Conservation (phyloP, 2,888 invertebrate genomes). For the Erebia aethiops region DNA sequence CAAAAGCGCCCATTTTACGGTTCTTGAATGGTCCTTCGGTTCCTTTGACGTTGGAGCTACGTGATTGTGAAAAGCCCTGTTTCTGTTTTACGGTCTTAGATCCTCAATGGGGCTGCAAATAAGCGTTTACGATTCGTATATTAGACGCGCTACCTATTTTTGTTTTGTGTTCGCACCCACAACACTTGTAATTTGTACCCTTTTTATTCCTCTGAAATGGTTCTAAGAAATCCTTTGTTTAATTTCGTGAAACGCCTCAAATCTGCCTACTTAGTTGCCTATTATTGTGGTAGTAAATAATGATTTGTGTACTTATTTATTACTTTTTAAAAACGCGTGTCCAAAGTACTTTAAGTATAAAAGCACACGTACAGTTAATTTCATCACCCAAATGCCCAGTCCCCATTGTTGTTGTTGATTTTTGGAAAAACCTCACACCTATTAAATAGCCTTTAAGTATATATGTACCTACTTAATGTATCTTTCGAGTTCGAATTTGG, state of each 20-base stretch:
- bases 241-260: slow-evolving; percentile 13
- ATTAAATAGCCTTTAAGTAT: too few species aligned
- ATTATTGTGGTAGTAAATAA: neutral
- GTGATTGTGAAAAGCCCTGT: slow-evolving; percentile 70
- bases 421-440: neutral
- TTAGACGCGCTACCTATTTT: slow-evolving; percentile 48
- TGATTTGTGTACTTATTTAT: neutral
- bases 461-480: too few species aligned
- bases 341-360: neutral
- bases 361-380: neutral
- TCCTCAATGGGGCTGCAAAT: slow-evolving; percentile 61
- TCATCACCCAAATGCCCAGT: neutral
- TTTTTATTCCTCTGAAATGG: slow-evolving; percentile 11
- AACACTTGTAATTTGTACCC: slow-evolving; percentile 45
- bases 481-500: neutral
- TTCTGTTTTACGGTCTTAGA: slow-evolving; percentile 71
- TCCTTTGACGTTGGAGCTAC: slow-evolving; percentile 68
- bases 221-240: neutral
- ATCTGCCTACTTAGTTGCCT: slow-evolving; percentile 2
- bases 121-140: slow-evolving; percentile 45
- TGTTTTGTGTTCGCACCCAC: slow-evolving; percentile 37
- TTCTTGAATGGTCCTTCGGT: slow-evolving; percentile 59
- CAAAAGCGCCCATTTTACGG: slow-evolving; percentile 64
- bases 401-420: neutral
- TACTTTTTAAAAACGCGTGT: neutral